phyloP scores from a whole-genome alignment of 2,797 vertebrate genomes.

The Coilia nasus region DNA sequence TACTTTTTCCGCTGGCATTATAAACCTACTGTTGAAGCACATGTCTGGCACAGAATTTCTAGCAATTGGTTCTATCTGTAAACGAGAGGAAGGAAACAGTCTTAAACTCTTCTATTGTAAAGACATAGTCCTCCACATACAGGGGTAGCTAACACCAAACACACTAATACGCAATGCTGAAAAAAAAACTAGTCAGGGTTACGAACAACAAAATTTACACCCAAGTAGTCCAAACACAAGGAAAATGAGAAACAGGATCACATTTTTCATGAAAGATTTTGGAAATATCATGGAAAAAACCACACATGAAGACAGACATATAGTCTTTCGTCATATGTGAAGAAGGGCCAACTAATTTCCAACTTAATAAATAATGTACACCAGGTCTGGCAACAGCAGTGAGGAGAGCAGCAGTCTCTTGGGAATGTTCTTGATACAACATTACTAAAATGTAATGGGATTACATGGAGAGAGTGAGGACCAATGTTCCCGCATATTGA shows the following conservation, averaged over 20 bases:
- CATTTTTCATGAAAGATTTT: not conserved
- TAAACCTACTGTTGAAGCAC: not conserved
- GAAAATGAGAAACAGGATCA: not conserved
- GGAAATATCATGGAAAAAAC: not conserved
- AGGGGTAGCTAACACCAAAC: not conserved
- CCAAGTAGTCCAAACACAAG: not conserved
- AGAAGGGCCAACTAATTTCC: not conserved
- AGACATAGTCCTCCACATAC: not conserved
- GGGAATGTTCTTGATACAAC: slow-evolving; percentile 13
- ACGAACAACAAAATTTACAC: not conserved
- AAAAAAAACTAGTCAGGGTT: not conserved
- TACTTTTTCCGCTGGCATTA: slow-evolving; percentile 34
- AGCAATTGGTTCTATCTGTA: slow-evolving; percentile 36
- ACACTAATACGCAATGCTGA: not conserved
- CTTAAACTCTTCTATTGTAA: not conserved
- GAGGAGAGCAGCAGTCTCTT: not conserved
- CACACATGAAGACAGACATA: not conserved
- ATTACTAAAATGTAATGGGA: slow-evolving; percentile 24
- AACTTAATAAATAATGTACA: slow-evolving; percentile 20
- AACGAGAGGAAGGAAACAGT: slow-evolving; percentile 5
- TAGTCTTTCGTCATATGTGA: not conserved
- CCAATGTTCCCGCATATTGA: slow-evolving; percentile 26
- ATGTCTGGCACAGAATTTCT: slow-evolving; percentile 40
- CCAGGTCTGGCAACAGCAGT: not conserved
- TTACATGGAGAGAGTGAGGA: slow-evolving; percentile 4